A percentile compares a stretch with the other conserved stretches of the same genome.
Evolutionary conservation across 2,797 vertebrate genomes (phyloP).

Genomic region (Onychomys arenicola): DNA sequence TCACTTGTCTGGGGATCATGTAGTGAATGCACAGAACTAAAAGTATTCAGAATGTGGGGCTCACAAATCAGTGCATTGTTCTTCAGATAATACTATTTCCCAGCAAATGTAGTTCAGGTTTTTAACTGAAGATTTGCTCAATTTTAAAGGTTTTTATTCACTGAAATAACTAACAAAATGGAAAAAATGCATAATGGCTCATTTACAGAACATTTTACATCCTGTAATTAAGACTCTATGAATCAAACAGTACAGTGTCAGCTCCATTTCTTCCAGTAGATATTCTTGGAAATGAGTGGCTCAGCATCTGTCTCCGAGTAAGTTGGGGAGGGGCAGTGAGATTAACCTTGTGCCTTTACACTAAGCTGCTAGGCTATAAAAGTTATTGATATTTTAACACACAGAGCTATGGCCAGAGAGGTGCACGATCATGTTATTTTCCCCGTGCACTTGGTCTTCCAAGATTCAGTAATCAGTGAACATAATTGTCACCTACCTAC

Average conservation of each 20-base stretch:
- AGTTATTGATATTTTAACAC: constrained; percentile 46
- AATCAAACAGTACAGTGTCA: constrained; percentile 71
- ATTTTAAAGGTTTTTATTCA: constrained; percentile 70
- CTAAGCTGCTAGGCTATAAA: constrained; percentile 34
- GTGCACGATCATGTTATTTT: constrained; percentile 8
- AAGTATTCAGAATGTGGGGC: not conserved
- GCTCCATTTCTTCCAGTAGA: constrained; percentile 60
- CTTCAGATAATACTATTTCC: constrained; percentile 49
- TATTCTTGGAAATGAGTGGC: constrained; percentile 50
- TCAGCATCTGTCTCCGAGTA: constrained; percentile 60
- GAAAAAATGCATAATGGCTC: constrained; percentile 67
- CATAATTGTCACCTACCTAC: constrained; percentile 61
- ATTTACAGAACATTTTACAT: constrained; percentile 76
- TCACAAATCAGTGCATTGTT: constrained; percentile 42
- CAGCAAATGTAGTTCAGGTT: constrained; percentile 55
- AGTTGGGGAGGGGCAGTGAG: not conserved
- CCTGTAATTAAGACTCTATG: constrained; percentile 75
- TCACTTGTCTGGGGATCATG: not conserved
- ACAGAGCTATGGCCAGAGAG: not conserved
- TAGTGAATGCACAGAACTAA: constrained; percentile 33
- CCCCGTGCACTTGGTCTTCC: constrained; percentile 36
- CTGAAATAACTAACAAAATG: constrained; percentile 70
- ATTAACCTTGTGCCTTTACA: constrained; percentile 56
- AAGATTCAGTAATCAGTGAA: constrained; percentile 52
- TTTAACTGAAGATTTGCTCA: constrained; percentile 69